Evolutionary conservation across 1,140 invertebrate species (phyloP).

Genomic region (Limonius californicus): DNA sequence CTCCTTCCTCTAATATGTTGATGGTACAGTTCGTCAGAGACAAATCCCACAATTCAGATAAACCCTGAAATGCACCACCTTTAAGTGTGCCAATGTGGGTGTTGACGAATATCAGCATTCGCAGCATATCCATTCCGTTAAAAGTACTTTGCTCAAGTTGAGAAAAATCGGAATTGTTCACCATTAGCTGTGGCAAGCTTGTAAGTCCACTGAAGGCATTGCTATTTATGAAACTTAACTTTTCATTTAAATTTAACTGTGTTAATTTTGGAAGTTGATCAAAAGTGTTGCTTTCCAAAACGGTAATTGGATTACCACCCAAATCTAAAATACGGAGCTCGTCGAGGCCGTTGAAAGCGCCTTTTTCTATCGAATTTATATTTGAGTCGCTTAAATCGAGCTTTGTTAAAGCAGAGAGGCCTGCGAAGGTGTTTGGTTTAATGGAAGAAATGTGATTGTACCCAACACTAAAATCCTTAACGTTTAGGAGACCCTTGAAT

Average conservation of each 20-base stretch:
- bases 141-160: background rate
- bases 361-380: background rate
- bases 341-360: background rate
- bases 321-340: background rate
- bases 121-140: background rate
- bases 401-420: background rate
- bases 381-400: background rate
- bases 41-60: background rate
- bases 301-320: background rate
- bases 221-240: background rate
- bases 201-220: background rate
- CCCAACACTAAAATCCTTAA: background rate
- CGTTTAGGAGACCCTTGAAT: background rate
- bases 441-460: background rate
- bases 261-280: background rate
- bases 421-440: background rate
- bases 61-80: background rate
- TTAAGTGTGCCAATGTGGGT: background rate
- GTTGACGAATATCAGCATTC: background rate
- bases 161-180: background rate
- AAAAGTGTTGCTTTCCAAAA: background rate
- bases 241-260: background rate
- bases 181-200: background rate
- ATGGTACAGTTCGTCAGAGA: background rate
- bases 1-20: background rate